Percentiles rank a stretch among this genome's conserved stretches.
These are phyloP conservation scores for Chelonia mydas DNA, from an alignment of 2,797 vertebrate genomes.

Conservation along the genomic window DNA sequence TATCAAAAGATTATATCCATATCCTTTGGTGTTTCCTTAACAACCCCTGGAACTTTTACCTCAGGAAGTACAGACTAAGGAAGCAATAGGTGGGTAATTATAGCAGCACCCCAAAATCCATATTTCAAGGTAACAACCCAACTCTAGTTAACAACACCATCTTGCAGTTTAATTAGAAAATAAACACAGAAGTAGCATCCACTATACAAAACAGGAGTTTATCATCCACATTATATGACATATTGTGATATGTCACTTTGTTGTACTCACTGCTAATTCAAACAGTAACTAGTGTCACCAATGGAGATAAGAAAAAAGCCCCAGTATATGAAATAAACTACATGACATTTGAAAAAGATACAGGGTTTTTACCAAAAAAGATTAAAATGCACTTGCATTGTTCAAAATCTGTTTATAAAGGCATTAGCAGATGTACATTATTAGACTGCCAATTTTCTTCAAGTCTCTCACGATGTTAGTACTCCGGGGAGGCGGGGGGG, in stretches of 20 bases:
- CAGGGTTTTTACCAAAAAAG: not conserved
- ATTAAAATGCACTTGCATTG: not conserved
- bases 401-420: conserved; percentile 9
- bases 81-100: no score
- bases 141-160: not conserved
- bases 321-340: not conserved
- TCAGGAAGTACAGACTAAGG: no score
- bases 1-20: no score
- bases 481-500: not conserved
- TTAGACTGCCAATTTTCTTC: not conserved
- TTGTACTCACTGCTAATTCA: not conserved
- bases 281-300: not conserved
- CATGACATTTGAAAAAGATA: not conserved
- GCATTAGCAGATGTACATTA: not conserved
- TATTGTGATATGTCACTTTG: not conserved
- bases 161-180: not conserved
- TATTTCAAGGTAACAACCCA: no score
- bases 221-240: not conserved
- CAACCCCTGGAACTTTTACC: no score
- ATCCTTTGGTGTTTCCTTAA: no score
- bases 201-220: not conserved
- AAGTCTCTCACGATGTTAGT: not conserved
- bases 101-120: no score
- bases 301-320: not conserved
- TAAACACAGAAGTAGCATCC: not conserved